Evolutionary conservation across 2,113 vertebrate genomes (phyloP).

Genomic region (Scartelaos histophorus): DNA sequence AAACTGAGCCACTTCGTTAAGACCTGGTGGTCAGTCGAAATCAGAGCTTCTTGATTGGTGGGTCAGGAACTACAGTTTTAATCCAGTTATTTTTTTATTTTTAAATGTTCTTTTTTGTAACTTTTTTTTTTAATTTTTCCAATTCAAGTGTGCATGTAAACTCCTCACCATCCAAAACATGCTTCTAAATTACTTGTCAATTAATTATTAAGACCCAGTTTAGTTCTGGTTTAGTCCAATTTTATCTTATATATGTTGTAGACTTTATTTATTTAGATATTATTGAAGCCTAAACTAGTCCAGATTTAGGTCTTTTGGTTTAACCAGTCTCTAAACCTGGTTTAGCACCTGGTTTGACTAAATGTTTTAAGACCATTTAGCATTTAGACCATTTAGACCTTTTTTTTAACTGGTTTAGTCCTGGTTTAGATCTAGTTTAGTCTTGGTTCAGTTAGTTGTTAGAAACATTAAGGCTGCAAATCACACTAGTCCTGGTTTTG

Average conservation of each 20-base stretch:
- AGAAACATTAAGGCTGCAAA: too few relatives aligned
- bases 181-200: too few relatives aligned
- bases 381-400: too few relatives aligned
- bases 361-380: too few relatives aligned
- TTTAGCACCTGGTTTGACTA: too few relatives aligned
- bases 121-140: not conserved
- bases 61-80: not conserved
- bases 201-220: not conserved
- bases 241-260: not conserved
- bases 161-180: not conserved
- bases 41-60: not conserved
- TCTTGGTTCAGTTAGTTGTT: too few relatives aligned
- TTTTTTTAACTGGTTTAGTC: too few relatives aligned
- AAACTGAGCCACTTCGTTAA: slow-evolving; percentile 62
- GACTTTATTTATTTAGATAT: not conserved
- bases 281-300: not conserved
- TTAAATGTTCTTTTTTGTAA: not conserved
- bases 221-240: not conserved
- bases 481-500: too few relatives aligned
- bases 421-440: too few relatives aligned
- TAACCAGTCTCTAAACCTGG: too few relatives aligned
- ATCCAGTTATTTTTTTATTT: not conserved
- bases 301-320: not conserved
- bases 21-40: slow-evolving; percentile 32
- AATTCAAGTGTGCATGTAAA: not conserved